Percentiles rank a stretch among this genome's conserved stretches.
These are phyloP conservation scores for Anadara kagoshimensis DNA, from an alignment of 1,140 invertebrate species.

Conservation along the genomic window DNA sequence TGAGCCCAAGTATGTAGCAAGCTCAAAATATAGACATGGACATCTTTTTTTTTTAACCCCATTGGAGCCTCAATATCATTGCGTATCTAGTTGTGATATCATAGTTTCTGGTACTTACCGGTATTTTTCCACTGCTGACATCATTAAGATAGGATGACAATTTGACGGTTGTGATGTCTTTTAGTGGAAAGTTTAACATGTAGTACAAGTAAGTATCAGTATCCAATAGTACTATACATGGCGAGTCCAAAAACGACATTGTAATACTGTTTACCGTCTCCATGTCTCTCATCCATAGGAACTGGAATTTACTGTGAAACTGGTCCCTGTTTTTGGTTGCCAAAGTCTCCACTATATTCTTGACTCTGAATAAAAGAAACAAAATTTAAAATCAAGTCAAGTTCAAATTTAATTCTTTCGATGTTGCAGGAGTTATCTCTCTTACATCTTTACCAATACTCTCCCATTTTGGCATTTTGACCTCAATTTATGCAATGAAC, in stretches of 20 bases:
- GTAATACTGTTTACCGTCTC: slow-evolving; percentile 69
- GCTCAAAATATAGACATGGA: too few relatives aligned
- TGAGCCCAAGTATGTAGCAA: too few relatives aligned
- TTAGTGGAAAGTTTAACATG: slow-evolving; percentile 41
- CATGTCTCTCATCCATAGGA: slow-evolving; percentile 68
- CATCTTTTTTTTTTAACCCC: too few relatives aligned
- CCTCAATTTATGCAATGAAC: too few relatives aligned
- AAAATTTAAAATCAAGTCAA: not conserved
- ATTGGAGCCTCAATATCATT: too few relatives aligned
- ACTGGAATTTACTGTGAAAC: slow-evolving; percentile 66
- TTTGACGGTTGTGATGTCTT: slow-evolving; percentile 52
- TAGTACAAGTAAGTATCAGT: slow-evolving; percentile 63
- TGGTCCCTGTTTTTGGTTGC: slow-evolving; percentile 50
- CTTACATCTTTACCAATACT: too few relatives aligned
- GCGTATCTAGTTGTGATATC: too few relatives aligned
- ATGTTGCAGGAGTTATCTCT: not conserved
- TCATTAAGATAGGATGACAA: slow-evolving; percentile 54
- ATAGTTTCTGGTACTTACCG: slow-evolving; percentile 40
- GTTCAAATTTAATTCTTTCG: not conserved
- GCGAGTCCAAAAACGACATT: slow-evolving; percentile 59
- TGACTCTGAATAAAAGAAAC: slow-evolving; percentile 43
- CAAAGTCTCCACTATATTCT: slow-evolving; percentile 42
- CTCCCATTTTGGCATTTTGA: too few relatives aligned
- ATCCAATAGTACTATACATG: slow-evolving; percentile 62
- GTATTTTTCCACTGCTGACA: slow-evolving; percentile 54